Percentiles rank a stretch among this genome's conserved stretches.
These are phyloP conservation scores for Hirtodrosophila confusa DNA, from an alignment of 2,888 invertebrate genomes.

Conservation along the genomic window DNA sequence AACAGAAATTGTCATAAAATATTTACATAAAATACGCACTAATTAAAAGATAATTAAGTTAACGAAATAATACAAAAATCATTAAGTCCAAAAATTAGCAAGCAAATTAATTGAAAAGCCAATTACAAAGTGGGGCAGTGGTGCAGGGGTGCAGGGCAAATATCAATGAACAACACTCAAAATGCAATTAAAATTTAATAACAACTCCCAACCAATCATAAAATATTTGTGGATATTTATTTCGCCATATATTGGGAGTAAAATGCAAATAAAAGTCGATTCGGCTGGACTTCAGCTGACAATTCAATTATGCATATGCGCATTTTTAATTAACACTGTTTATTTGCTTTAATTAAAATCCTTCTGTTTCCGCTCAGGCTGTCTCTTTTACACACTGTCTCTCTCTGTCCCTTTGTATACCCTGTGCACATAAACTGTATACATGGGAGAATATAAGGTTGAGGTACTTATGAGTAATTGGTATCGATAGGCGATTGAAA, in stretches of 20 bases:
- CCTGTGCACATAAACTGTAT: not conserved
- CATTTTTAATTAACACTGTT: constrained; percentile 63
- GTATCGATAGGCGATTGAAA: too few relatives aligned
- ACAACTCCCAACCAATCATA: constrained; percentile 20
- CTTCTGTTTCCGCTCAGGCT: constrained; percentile 2
- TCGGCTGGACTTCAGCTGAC: constrained; percentile 10
- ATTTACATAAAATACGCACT: constrained; percentile 47
- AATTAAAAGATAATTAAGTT: constrained; percentile 60
- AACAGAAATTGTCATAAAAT: constrained; percentile 34
- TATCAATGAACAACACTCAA: constrained; percentile 56
- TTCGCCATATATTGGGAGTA: not conserved
- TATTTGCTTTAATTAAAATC: constrained; percentile 58
- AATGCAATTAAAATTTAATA: constrained; percentile 64
- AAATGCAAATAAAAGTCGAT: not conserved
- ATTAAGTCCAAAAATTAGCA: constrained; percentile 40
- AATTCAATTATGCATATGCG: constrained; percentile 60
- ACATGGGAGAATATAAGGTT: too few relatives aligned
- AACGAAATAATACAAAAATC: constrained; percentile 14
- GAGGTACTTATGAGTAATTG: too few relatives aligned
- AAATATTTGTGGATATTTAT: constrained; percentile 22
- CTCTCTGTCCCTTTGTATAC: not conserved
- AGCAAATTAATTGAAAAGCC: constrained; percentile 36
- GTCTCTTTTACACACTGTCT: not conserved
- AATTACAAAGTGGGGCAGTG: too few relatives aligned
- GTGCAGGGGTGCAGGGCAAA: constrained; percentile 14